Evolutionary conservation across 2,888 invertebrate genomes (phyloP), one percentile per base, ranked within the genome.

Genomic region (Athalia circularis): DNA sequence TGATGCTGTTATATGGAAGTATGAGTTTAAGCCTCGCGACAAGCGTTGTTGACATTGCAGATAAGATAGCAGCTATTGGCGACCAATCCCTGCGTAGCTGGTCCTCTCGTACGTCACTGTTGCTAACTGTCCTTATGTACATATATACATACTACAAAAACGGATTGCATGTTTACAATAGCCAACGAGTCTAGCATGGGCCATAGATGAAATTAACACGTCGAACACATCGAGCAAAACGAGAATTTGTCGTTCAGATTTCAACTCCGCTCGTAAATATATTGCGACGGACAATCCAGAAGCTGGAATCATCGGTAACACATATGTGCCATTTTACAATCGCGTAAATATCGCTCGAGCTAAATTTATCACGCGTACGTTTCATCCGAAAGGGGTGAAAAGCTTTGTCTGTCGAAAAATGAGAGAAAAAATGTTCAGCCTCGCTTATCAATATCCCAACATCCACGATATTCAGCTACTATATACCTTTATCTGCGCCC

Each of bases 51-150:
- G 85, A 85, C 83, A 86, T 80, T 85, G 80, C 80, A 81, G 85
- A 85, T 85, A 85, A 85, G 85, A 85, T 85, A 86, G 80, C 82
- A 82, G 81, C 79, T 85, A 82, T 82, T 81, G 80, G 79, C 84
- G 80, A 81, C 85, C 86, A 84, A 85, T 86, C 81, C 82, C 80
- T 80, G 79, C 76, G 77, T 77, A 45, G 52, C 70, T 64, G 62
- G 75, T 64, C 29, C 75, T 52, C 62, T 61, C 65, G 64, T 61
- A 78, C 78, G 78, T 78, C 78, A 78, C 78, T 74, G 78, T 74
- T 74, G 78, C 78, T 74, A 78, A 74, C 74, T 74, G 78, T 78
- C 54, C 62, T 64, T 78, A 74, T 78, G 77, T 77, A 77, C 70
- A 77, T 68, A 61, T 15, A 67, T 67, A 62, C 75, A 72, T 8